Evolutionary conservation across 1,140 invertebrate species (phyloP).

Genomic region (Megalopta genalis): DNA sequence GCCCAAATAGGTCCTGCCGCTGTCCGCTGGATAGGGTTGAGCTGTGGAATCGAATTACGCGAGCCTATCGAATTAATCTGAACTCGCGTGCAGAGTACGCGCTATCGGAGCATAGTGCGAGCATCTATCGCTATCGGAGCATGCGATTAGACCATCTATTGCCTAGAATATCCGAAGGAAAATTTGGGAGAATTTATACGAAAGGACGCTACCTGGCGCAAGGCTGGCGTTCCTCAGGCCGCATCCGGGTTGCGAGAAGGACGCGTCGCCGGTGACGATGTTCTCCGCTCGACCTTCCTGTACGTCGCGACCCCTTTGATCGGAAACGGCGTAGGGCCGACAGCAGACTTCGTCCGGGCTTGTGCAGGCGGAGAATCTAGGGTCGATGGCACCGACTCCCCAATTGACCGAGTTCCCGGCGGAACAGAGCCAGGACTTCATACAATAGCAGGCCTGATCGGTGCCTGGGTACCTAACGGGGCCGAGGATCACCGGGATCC

Average conservation of each 20-base stretch:
- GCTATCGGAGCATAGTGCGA: too few relatives aligned
- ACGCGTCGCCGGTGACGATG: not conserved
- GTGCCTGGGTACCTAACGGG: conserved; percentile 57
- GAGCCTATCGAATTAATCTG: too few relatives aligned
- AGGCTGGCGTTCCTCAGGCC: conserved; percentile 44
- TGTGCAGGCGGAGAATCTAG: conserved; percentile 67
- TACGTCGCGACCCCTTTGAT: not conserved
- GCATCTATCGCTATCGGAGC: too few relatives aligned
- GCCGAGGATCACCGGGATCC: conserved; percentile 22
- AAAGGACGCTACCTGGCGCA: conserved; percentile 34
- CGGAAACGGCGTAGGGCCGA: conserved; percentile 22
- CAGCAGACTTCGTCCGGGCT: conserved; percentile 71
- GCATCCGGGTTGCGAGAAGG: conserved; percentile 17
- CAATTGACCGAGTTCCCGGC: conserved; percentile 55
- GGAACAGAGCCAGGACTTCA: conserved; percentile 62
- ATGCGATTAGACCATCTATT: too few relatives aligned
- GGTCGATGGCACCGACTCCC: conserved; percentile 65
- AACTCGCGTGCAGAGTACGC: too few relatives aligned
- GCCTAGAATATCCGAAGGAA: too few relatives aligned
- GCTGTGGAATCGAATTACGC: conserved; percentile 44
- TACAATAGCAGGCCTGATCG: conserved; percentile 69
- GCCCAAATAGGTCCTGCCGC: conserved; percentile 77
- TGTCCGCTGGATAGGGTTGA: conserved; percentile 49
- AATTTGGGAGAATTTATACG: too few relatives aligned
- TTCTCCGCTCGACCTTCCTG: not conserved